Conservation (phyloP, 2,888 invertebrate species). For the Platycheirus albimanus region DNA sequence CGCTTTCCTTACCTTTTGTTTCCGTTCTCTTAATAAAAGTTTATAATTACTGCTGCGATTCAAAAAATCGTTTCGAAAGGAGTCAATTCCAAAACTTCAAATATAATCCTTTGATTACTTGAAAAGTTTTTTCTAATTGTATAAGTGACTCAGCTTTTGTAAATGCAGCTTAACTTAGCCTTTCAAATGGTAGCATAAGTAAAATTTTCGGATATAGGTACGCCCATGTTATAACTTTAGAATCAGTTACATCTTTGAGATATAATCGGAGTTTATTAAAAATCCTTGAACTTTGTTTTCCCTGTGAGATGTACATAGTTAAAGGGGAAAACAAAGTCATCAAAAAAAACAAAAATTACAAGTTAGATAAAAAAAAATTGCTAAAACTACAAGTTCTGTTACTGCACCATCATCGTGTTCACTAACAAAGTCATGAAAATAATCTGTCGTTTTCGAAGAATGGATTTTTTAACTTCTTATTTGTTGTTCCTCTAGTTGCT, state of each 20-base stretch:
- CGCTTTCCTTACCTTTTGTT: too few species aligned
- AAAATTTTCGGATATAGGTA: background rate
- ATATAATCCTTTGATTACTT: too few species aligned
- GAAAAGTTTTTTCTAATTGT: too few species aligned
- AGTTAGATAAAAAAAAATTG: conserved; percentile 38
- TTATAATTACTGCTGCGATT: too few species aligned
- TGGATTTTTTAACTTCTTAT: conserved; percentile 19
- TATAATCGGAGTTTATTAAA: conserved; percentile 1
- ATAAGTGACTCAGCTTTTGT: too few species aligned
- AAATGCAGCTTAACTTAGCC: too few species aligned
- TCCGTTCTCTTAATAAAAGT: too few species aligned
- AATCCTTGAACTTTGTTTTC: conserved; percentile 27
- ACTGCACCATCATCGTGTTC: conserved; percentile 46
- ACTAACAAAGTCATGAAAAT: conserved; percentile 55
- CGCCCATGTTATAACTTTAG: background rate
- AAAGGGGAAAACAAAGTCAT: background rate
- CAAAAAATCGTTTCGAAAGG: too few species aligned
- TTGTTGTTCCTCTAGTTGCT: conserved; percentile 4
- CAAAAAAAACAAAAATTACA: background rate
- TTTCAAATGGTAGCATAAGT: too few species aligned
- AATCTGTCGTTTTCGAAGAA: conserved; percentile 46
- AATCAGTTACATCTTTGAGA: background rate
- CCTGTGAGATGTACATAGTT: too few species aligned
- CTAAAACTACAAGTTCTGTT: conserved; percentile 51
- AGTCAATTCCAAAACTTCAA: too few species aligned